A percentile compares a stretch with the other conserved stretches of the same genome.
These are phyloP conservation scores for Desmophyllum pertusum DNA, from an alignment of 92 coral and sea anemone species.

Conservation along the genomic window DNA sequence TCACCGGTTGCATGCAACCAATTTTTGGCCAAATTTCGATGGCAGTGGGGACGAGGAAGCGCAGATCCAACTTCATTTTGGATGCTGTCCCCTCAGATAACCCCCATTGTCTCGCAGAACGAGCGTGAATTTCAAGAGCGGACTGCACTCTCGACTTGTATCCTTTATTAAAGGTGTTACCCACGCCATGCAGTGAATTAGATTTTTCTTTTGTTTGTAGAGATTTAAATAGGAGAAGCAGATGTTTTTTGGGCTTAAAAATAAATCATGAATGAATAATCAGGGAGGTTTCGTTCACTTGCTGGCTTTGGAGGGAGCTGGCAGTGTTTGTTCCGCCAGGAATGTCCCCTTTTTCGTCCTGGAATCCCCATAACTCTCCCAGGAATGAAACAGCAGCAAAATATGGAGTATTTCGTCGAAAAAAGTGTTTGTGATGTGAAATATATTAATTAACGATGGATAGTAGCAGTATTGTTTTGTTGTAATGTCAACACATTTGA, in stretches of 20 bases:
- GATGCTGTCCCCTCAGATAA: conserved; percentile 4
- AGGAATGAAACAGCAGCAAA: conserved; percentile 29
- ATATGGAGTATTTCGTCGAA: conserved; percentile 3
- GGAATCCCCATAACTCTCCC: conserved; percentile 1
- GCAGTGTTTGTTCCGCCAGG: not conserved
- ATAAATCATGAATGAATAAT: conserved; percentile 97
- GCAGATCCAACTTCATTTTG: not conserved
- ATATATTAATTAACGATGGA: conserved; percentile 93
- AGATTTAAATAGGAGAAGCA: conserved; percentile 99
- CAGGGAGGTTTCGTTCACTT: conserved; percentile 45
- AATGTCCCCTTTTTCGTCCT: conserved; percentile 3
- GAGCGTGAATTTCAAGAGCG: conserved; percentile 51
- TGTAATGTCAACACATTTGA: conserved; percentile 99
- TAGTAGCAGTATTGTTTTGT: conserved; percentile 84
- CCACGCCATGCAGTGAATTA: conserved; percentile 99
- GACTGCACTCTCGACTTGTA: conserved; percentile 62
- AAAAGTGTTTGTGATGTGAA: conserved; percentile 86
- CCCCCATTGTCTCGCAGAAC: conserved; percentile 33
- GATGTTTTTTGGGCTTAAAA: conserved; percentile 99
- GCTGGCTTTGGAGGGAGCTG: conserved; percentile 50
- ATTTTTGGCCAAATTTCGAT: conserved; percentile 16
- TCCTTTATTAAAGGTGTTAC: conserved; percentile 91
- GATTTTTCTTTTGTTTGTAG: conserved; percentile 99
- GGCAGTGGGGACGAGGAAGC: conserved; percentile 34
- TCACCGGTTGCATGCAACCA: conserved; percentile 84